Base-by-base conservation (phyloP, 1,140 invertebrate species). In the Drosophila parvula region DNA sequence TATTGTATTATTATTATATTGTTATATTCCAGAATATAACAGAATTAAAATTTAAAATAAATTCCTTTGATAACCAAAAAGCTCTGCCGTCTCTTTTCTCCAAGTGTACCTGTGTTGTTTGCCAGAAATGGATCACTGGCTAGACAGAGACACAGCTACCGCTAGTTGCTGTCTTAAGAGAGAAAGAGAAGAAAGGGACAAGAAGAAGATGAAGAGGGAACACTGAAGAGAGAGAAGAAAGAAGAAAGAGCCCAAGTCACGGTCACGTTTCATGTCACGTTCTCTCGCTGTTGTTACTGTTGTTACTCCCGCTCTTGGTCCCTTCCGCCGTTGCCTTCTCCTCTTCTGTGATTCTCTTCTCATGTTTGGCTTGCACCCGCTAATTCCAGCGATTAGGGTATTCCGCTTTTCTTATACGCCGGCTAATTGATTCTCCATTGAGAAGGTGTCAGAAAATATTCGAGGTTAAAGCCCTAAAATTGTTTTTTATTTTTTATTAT, bases 181-280 rank as follows among this genome's bases (percentile, higher is more conserved):
- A 18, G 22, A 18, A 6, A 38, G n/a, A 30, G 34, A n/a, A 36
- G 16, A 47, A 40, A 16, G 45, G n/a, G n/a, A 32, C 6, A 55
- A 44, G 5, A n/a, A 14, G 41, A 22, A 27, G 22, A 22, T 5
- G 4, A 30, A 43, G 38, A 9, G 51, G 34, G 16, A 9, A 28
- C 14, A 5, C 45, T 3, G 22, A 22, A 28, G 12, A 50, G 28
- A 50, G 28, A n/a, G 27, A n/a, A 30, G 47, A 48, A 10, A 51
- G 48, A 44, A 48, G 41, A 44, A 41, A 61, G 59, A 73, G 56
- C 62, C 53, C 67, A 73, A 89, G 85, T 89, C 84, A 89, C 80
- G 85, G 84, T 89, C 84, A 89, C 84, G 84, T 89, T 89, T 89
- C 74, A 67, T 65, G 81, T 89, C 84, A 89, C 85, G 84, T 89